Evolutionary conservation across 2,888 invertebrate genomes (phyloP).

Genomic region (Drosophila nr. medialis): DNA sequence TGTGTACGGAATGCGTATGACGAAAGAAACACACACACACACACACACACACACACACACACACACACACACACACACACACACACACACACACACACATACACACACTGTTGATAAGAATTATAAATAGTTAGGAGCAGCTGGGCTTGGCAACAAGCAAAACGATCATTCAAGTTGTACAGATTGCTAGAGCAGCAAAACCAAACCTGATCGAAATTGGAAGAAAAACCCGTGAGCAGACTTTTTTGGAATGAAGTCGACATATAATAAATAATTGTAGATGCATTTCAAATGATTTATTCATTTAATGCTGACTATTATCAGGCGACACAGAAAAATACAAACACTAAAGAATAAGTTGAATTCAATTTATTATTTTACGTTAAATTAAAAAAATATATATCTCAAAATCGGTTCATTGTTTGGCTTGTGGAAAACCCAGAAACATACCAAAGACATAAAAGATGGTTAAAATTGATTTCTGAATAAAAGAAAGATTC

Average conservation of each 20-base stretch:
- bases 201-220: not conserved
- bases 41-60: not conserved
- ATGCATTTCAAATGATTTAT: not conserved
- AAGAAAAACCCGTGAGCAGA: not conserved
- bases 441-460: too few species aligned
- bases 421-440: not conserved
- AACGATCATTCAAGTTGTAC: constrained; percentile 24
- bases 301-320: not conserved
- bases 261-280: not conserved
- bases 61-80: too few species aligned
- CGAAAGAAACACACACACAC: constrained; percentile 4
- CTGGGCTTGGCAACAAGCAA: constrained; percentile 34
- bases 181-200: constrained; percentile 16
- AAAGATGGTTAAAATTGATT: not conserved
- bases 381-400: not conserved
- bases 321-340: not conserved
- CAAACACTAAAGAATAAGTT: not conserved
- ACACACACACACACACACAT: too few species aligned
- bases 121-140: constrained; percentile 34
- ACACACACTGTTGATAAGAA: constrained; percentile 35
- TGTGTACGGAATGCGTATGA: constrained; percentile 13
- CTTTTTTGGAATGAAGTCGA: not conserved
- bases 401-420: not conserved
- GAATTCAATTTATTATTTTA: not conserved
- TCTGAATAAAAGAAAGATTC: not conserved